Evolutionary conservation across 2,113 vertebrate species (phyloP), one percentile per base, ranked within the genome.

Genomic region (Cynocephalus volans): DNA sequence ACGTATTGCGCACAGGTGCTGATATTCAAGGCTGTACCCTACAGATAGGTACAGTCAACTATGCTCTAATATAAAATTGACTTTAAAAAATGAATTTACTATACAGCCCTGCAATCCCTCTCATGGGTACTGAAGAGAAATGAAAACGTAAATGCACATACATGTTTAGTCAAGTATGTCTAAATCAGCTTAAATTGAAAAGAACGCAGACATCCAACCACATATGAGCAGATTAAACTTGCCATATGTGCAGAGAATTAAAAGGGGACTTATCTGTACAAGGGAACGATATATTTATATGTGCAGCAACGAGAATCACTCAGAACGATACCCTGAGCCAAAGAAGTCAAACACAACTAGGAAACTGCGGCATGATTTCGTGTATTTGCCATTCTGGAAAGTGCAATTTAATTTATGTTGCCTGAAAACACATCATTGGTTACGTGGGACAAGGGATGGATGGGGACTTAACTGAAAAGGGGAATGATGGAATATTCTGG

Each of bases 271-370:
- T 50, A 50, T 28, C 21, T 45, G 33, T n/a, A 33, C 48, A 33
- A 18, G 9, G 28, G 19, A 26, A 54, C 11, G 21, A 31, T 17
- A 7, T 17, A 1, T 33, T 31, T 1, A 2, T 12, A 8, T 15
- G 1, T 4, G 8, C 6, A 28, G 41, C 26, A 13, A 6, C 0
- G 4, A 15, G 21, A 6, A 26, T 7, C 7, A 17, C 7, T 82
- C 19, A 0, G 10, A 48, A 48, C 6, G 1, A 4, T 2, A 24
- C 0, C 2, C 3, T 17, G n/a, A 83, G 8, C 11, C 17, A 7
- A 14, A 14, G 65, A 48, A 73, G 33, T 28, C 33, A 75, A 65
- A 67, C 4, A 28, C 3, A 0, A 21, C 14, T 0, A 6, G 8
- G 26, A 1, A 28, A 14, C 4, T 0, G 3, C 19, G 15, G 18